Evolutionary conservation across 2,888 invertebrate genomes (phyloP).

Genomic region (Lepidonotus clava): DNA sequence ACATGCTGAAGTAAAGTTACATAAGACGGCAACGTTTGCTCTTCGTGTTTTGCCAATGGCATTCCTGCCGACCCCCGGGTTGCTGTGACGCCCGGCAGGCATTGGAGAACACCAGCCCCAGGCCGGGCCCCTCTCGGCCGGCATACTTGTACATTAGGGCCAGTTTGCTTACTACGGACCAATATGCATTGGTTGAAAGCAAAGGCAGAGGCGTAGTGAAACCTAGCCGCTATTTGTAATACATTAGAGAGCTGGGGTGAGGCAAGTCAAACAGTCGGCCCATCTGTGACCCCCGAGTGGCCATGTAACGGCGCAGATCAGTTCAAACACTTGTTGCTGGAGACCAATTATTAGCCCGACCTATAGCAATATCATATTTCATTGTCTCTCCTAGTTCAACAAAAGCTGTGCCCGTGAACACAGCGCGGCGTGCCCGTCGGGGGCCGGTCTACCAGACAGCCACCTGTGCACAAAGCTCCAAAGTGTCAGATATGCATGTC

Average conservation of each 20-base stretch:
- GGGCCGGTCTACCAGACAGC: not conserved
- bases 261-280: conserved; percentile 26
- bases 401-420: not conserved
- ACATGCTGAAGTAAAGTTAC: conserved; percentile 1
- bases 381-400: conserved; percentile 41
- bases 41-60: conserved; percentile 43
- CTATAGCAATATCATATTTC: conserved; percentile 51
- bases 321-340: conserved; percentile 47
- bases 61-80: conserved; percentile 32
- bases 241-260: conserved; percentile 40
- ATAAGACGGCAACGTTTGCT: conserved; percentile 36
- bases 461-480: not conserved
- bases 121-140: not conserved
- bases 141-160: conserved; percentile 49
- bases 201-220: conserved; percentile 2
- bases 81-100: conserved; percentile 43
- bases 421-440: not conserved
- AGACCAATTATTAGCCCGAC: conserved; percentile 33
- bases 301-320: conserved; percentile 37
- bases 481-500: conserved; percentile 30
- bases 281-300: conserved; percentile 41
- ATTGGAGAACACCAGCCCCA: not conserved
- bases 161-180: conserved; percentile 35
- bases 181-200: conserved; percentile 25
- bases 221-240: conserved; percentile 48